phyloP scores from a whole-genome alignment of 2,797 vertebrate species.

The Prionace glauca region DNA sequence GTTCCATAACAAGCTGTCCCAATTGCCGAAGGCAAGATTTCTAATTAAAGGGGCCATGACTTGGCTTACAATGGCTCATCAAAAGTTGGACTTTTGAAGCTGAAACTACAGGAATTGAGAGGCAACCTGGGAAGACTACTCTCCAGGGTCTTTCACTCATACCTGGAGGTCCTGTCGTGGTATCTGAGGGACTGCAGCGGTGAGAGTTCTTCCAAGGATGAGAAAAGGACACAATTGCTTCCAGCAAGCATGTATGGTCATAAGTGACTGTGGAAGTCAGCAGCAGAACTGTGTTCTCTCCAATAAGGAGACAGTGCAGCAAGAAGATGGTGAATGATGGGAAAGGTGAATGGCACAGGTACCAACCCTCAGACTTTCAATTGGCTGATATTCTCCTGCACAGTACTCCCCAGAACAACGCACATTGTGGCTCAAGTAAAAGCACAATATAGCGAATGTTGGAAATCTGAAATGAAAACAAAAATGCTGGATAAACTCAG shows the following conservation, averaged over 20 bases:
- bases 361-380: not conserved
- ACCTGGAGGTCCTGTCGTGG: not conserved
- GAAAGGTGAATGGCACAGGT: not conserved
- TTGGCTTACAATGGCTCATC: not conserved
- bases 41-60: not conserved
- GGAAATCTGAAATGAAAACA: no score
- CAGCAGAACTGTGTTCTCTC: not conserved
- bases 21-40: not conserved
- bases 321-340: not conserved
- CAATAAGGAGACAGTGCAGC: not conserved
- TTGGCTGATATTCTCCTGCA: not conserved
- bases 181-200: not conserved
- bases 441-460: no score
- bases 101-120: not conserved
- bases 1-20: not conserved
- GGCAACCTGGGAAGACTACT: not conserved
- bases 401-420: no score
- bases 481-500: no score
- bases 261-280: not conserved
- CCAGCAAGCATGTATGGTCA: not conserved
- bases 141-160: not conserved
- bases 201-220: not conserved
- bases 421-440: not conserved
- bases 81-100: not conserved
- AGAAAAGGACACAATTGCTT: not conserved